A percentile compares a stretch with the other conserved stretches of the same genome.
These are phyloP conservation scores for Xiphorhynchus elegans DNA, from an alignment of 2,113 vertebrate species.

Conservation along the genomic window DNA sequence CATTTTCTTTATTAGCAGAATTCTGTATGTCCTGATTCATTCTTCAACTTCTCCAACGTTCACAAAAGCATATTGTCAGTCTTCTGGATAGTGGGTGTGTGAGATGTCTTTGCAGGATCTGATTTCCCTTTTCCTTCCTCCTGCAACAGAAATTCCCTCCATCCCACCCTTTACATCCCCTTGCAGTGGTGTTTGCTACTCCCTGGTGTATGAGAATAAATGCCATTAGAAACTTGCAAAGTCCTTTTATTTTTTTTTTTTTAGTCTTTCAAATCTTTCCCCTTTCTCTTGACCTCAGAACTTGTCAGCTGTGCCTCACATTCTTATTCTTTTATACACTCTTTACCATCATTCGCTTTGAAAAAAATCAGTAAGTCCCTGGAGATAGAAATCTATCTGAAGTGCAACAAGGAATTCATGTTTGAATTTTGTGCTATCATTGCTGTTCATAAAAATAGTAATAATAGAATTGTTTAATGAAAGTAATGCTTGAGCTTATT, in stretches of 20 bases:
- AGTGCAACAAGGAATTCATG: background rate
- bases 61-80: background rate
- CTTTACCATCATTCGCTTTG: slow-evolving; percentile 49
- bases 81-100: background rate
- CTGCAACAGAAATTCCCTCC: background rate
- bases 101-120: background rate
- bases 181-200: background rate
- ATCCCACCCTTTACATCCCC: background rate
- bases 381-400: slow-evolving; percentile 7
- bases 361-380: slow-evolving; percentile 52
- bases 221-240: background rate
- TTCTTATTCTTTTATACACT: background rate
- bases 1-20: background rate
- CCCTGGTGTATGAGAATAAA: background rate
- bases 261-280: slow-evolving; percentile 43
- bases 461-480: background rate
- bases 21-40: background rate
- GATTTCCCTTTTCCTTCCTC: background rate
- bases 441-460: background rate
- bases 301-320: background rate
- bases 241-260: slow-evolving; percentile 4
- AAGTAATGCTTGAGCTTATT: background rate
- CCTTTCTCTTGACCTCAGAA: slow-evolving; percentile 28
- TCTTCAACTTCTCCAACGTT: background rate
- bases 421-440: background rate